Evolutionary conservation across 1,140 invertebrate genomes (phyloP), one percentile per base, ranked within the genome.

Genomic region (Lepidurus couesii): DNA sequence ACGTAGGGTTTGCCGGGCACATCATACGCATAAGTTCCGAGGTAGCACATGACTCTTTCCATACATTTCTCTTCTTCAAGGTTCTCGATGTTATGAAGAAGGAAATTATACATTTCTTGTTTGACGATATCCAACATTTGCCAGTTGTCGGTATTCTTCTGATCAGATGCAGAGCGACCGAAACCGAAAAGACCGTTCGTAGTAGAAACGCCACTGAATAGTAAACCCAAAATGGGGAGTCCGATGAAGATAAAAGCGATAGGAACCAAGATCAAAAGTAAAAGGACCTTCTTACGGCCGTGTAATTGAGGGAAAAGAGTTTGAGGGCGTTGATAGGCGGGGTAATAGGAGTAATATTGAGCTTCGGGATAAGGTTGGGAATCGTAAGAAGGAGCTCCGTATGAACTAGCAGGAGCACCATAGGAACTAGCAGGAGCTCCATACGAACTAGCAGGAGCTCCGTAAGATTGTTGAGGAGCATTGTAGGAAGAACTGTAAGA

Each of bases 31-130:
- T 79, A 79, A 26, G 73, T 45, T 21, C 78, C 78, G 11, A 79
- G 42, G 73, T 75, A 44, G 73, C 78, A 79, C 26, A 79, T 79
- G 73, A 79, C 44, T 16, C 78, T 42, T 24, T 79, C 65, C 73
- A 79, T 79, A 42, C 78, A 79, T 75, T 79, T 44, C 13, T 79
- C 78, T 6, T 43, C 47, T 43, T 79, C 78, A 10, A 79, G 73
- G 74, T 74, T 74, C 24, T 44, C 24, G 44, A 47, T 47, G 13
- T 42, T 26, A 13, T 47, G 75, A 43, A 65, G 53, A 65, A 26
- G n/a, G 75, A 77, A 77, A 16, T 45, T 77, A 11, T 45, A 44
- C 43, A 26, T 26, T 42, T 45, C 75, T 26, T 77, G 24, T 44
- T 45, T 77, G 42, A 45, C 44, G 43, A 77, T 26, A 42, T 24